These are phyloP conservation scores for Prionchulus punctatus DNA, from an alignment of 2,888 invertebrate species.

Conservation along the genomic window DNA sequence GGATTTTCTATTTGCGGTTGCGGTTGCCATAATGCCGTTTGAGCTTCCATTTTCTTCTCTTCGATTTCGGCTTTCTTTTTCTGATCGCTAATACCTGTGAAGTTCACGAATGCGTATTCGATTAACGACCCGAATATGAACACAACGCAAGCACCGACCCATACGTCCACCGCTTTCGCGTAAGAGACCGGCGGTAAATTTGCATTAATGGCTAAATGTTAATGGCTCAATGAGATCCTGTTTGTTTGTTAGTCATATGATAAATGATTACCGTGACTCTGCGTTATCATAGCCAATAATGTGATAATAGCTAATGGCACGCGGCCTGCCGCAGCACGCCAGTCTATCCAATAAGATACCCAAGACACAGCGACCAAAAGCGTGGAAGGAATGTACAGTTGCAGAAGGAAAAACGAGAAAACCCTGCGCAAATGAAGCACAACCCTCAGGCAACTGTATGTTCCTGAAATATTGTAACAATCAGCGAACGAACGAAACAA, in stretches of 20 bases:
- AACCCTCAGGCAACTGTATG: constrained; percentile 28
- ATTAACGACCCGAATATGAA: constrained; percentile 9
- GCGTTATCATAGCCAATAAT: constrained; percentile 30
- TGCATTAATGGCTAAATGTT: constrained; percentile 24
- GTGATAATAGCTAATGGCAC: constrained; percentile 31
- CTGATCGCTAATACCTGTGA: constrained; percentile 2
- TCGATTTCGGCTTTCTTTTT: not conserved
- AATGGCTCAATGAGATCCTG: not conserved
- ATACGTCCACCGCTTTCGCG: constrained; percentile 30
- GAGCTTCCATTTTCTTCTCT: no score
- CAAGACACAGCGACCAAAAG: constrained; percentile 12
- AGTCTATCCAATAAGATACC: constrained; percentile 25
- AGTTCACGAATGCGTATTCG: constrained; percentile 7
- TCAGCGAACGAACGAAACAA: no score
- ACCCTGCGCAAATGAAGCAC: constrained; percentile 24
- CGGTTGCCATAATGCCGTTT: no score
- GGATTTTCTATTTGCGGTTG: no score
- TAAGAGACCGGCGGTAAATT: constrained; percentile 30
- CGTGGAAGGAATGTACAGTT: constrained; percentile 24
- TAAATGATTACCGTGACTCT: constrained; percentile 28
- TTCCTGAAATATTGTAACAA: no score
- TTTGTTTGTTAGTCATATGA: no score
- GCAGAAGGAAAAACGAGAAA: constrained; percentile 31
- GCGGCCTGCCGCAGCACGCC: constrained; percentile 30
- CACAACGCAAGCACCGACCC: constrained; percentile 24